These are phyloP conservation scores for Scophthalmus maximus DNA, from an alignment of 2,113 vertebrate species.

Conservation along the genomic window DNA sequence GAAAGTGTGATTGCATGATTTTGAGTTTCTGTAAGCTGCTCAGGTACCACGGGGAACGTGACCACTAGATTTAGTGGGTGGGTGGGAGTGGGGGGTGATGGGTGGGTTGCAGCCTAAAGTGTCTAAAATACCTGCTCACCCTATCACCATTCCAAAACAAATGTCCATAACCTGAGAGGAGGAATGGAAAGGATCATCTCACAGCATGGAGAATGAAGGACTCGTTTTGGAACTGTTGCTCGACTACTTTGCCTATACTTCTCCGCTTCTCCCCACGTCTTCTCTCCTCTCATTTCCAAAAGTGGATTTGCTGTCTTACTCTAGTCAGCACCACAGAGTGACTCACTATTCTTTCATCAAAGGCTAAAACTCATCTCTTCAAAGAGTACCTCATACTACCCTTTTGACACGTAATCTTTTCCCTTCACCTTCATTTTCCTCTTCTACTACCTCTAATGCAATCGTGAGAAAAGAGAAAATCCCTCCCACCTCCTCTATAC, in stretches of 20 bases:
- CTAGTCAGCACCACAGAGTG: constrained; percentile 4
- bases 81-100: too few species aligned
- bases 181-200: constrained; percentile 26
- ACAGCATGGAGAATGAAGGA: constrained; percentile 14
- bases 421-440: constrained; percentile 35
- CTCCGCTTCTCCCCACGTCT: background rate
- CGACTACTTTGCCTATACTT: constrained; percentile 20
- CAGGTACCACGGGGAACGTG: too few species aligned
- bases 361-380: constrained; percentile 35
- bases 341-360: constrained; percentile 8
- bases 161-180: constrained; percentile 37
- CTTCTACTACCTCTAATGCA: background rate
- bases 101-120: constrained; percentile 3
- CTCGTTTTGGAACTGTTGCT: background rate
- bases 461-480: constrained; percentile 12
- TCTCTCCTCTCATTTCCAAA: constrained; percentile 30
- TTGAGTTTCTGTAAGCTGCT: too few species aligned
- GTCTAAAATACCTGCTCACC: constrained; percentile 7
- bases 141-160: constrained; percentile 28
- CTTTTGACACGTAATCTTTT: constrained; percentile 25
- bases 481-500: background rate
- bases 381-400: constrained; percentile 14
- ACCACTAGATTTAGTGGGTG: background rate
- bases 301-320: constrained; percentile 53
- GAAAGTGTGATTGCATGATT: too few species aligned